A percentile compares a stretch with the other conserved stretches of the same genome.
phyloP scores from a whole-genome alignment of 2,888 invertebrate genomes.

The Heliconius hortense region DNA sequence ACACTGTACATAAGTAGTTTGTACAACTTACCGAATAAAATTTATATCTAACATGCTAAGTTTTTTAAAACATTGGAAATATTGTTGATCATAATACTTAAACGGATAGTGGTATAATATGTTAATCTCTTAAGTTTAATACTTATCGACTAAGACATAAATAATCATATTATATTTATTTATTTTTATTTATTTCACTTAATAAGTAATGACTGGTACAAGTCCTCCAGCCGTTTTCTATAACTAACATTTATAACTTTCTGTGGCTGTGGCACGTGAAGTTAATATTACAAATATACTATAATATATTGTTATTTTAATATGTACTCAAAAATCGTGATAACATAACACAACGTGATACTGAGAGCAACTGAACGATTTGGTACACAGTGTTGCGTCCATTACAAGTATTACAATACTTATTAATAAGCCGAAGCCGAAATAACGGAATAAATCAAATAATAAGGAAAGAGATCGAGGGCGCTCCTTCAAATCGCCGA shows the following conservation, averaged over 20 bases:
- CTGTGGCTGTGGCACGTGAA: conserved; percentile 54
- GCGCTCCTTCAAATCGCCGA: conserved; percentile 44
- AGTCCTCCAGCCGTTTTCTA: conserved; percentile 70
- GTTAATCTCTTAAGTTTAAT: conserved; percentile 72
- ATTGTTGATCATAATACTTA: conserved; percentile 79
- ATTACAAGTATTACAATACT: background rate
- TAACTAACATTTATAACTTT: conserved; percentile 57
- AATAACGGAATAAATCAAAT: conserved; percentile 37
- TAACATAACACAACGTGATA: conserved; percentile 38
- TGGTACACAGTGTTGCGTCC: background rate
- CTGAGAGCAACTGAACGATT: conserved; percentile 41
- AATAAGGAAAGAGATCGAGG: conserved; percentile 45
- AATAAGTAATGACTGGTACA: conserved; percentile 77
- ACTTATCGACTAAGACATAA: conserved; percentile 70
- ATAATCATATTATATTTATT: conserved; percentile 70
- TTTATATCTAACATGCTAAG: conserved; percentile 65
- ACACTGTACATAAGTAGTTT: conserved; percentile 78
- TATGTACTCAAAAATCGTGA: conserved; percentile 39
- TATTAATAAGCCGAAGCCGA: too few species aligned
- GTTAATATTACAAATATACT: conserved; percentile 40
- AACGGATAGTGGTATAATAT: conserved; percentile 77
- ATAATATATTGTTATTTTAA: conserved; percentile 35
- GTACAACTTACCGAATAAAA: conserved; percentile 73
- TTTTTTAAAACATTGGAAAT: conserved; percentile 78
- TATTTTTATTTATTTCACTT: conserved; percentile 48